Base-by-base conservation (phyloP, 2,797 vertebrate species). In the Thaleichthys pacificus region DNA sequence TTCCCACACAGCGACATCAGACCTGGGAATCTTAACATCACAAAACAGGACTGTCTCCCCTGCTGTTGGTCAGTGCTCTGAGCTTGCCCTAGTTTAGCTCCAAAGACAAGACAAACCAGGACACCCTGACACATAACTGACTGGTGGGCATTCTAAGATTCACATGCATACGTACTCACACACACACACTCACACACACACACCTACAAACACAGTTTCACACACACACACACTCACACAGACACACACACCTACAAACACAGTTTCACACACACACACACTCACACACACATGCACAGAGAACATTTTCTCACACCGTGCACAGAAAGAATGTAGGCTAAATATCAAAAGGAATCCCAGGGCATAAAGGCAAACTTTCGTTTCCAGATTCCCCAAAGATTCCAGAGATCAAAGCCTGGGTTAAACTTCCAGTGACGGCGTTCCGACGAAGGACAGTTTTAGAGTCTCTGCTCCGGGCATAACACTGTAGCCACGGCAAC, bases 91-190 rank as follows among this genome's bases (percentile, higher is more conserved):
- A 5, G 51, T 54, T 42, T 15, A n/a, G 51, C 51, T 17, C n/a
- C 51, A 54, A 19, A n/a, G 51, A 54, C 15, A 3, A 54, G 51
- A n/a, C 51, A 17, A 54, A 42, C 38, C 38, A 11, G 38, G 38
- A 42, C 11, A 9, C 38, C 7, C 8, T 42, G 8, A 12, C 57
- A 60, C 9, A 21, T 21, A 42, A 11, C 38, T 38, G 35, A 15
- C 9, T 57, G 54, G 21, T 57, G 19, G 19, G 56, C 19, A 21
- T 66, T 24, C 26, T 12, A 0, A 35, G 5, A 64, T 24, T 4
- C 3, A 56, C 22, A 61, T 56, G 60, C 61, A 35, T 71, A 42
- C 75, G 61, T 57, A 70, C 51, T 21, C 42, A 66, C 64, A 24
- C 57, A 60, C 58, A 24, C 60, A 61, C 60, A 5, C 35, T 14